A percentile compares a stretch with the other conserved stretches of the same genome.
phyloP scores from a whole-genome alignment of 2,888 invertebrate genomes.

The Drosophila tripunctata region DNA sequence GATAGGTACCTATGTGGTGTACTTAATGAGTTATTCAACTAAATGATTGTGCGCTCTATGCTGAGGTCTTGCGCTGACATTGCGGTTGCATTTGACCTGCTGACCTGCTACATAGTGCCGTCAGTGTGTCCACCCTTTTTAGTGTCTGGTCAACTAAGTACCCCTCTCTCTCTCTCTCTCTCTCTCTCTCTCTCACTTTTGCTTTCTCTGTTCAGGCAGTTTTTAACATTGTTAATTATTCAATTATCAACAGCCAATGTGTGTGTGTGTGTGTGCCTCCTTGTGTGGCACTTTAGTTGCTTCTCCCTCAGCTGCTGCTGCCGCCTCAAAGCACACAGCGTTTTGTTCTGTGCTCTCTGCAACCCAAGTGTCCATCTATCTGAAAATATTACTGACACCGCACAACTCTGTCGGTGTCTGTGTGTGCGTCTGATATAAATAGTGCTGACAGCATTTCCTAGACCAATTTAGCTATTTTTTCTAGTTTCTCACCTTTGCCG shows the following conservation, averaged over 20 bases:
- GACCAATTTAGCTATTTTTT: no score
- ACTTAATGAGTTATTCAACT: slow-evolving; percentile 36
- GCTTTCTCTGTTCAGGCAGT: slow-evolving; percentile 40
- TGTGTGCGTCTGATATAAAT: not conserved
- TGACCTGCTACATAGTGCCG: slow-evolving; percentile 55
- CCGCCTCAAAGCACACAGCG: slow-evolving; percentile 8
- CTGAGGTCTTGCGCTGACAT: slow-evolving; percentile 64
- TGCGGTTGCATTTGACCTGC: slow-evolving; percentile 77
- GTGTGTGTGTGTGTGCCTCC: slow-evolving; percentile 33
- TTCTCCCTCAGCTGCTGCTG: no score
- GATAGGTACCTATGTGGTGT: no score
- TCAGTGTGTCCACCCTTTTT: slow-evolving; percentile 4
- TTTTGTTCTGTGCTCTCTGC: slow-evolving; percentile 12
- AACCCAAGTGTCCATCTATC: slow-evolving; percentile 37
- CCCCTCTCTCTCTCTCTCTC: slow-evolving; percentile 4
- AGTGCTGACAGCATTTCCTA: no score
- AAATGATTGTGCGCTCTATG: slow-evolving; percentile 39
- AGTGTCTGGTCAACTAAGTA: slow-evolving; percentile 9
- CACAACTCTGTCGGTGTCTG: not conserved
- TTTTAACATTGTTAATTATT: slow-evolving; percentile 80
- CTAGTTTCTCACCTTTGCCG: no score
- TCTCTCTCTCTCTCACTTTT: not conserved
- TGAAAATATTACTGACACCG: slow-evolving; percentile 33
- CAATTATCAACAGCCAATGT: slow-evolving; percentile 74
- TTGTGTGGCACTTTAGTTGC: no score